Evolutionary conservation across 2,888 invertebrate genomes (phyloP).

Genomic region (Ophonus ardosiacus): DNA sequence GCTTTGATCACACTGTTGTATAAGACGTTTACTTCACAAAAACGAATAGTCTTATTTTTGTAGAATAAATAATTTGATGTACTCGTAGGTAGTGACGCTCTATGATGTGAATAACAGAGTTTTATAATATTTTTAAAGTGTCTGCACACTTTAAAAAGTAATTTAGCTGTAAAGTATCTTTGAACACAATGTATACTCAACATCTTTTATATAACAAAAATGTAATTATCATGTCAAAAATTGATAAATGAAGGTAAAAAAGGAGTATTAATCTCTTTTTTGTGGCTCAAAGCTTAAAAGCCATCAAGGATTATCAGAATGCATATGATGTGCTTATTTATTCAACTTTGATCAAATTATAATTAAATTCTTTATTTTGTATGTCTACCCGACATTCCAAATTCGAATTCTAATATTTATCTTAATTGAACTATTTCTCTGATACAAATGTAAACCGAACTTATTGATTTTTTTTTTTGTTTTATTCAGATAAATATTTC

Average conservation of each 20-base stretch:
- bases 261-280: constrained; percentile 1
- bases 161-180: neutral
- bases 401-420: too few species aligned
- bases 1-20: too few species aligned
- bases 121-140: neutral
- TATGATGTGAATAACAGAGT: neutral
- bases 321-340: neutral
- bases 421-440: too few species aligned
- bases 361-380: neutral
- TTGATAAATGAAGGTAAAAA: constrained; percentile 27
- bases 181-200: neutral
- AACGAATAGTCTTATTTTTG: too few species aligned
- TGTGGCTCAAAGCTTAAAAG: neutral
- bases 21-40: too few species aligned
- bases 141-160: neutral
- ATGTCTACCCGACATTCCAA: too few species aligned
- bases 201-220: neutral
- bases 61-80: too few species aligned
- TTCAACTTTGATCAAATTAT: neutral
- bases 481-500: too few species aligned
- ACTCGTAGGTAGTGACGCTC: too few species aligned
- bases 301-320: neutral
- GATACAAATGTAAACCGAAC: too few species aligned
- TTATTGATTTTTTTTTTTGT: too few species aligned
- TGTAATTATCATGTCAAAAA: constrained; percentile 14